phyloP scores from a whole-genome alignment of 2,888 invertebrate genomes.

The Fabriciana adippe region DNA sequence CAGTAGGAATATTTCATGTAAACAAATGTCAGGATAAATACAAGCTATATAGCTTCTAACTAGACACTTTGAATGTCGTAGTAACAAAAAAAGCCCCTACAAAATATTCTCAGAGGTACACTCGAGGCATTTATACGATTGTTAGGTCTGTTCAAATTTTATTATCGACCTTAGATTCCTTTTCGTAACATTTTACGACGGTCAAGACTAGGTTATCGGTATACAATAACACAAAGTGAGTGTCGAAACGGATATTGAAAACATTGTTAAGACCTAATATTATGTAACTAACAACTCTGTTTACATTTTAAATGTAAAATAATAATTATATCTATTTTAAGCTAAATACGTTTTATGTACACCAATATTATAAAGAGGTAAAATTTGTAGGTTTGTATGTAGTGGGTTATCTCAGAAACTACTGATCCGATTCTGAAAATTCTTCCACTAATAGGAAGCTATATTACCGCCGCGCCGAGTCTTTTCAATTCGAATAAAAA shows the following conservation, averaged over 20 bases:
- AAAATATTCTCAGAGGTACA: slow-evolving; percentile 13
- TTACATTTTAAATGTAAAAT: not conserved
- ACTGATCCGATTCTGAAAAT: too few relatives aligned
- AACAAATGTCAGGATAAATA: slow-evolving; percentile 24
- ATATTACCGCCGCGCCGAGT: too few relatives aligned
- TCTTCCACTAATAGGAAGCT: too few relatives aligned
- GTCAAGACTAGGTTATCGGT: slow-evolving; percentile 18
- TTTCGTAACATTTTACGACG: slow-evolving; percentile 18
- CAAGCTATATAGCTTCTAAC: slow-evolving; percentile 7
- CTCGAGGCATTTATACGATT: slow-evolving; percentile 13
- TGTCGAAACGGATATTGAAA: slow-evolving; percentile 15
- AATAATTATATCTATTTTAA: not conserved
- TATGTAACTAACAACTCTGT: not conserved
- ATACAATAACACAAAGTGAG: not conserved
- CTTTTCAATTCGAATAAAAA: too few relatives aligned
- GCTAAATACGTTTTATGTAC: not conserved
- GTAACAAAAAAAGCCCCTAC: slow-evolving; percentile 11
- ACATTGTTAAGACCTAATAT: slow-evolving; percentile 5
- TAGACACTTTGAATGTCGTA: slow-evolving; percentile 3
- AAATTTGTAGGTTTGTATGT: too few relatives aligned
- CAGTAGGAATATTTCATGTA: slow-evolving; percentile 12
- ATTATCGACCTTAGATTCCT: slow-evolving; percentile 23
- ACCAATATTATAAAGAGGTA: too few relatives aligned
- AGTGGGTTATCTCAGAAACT: too few relatives aligned
- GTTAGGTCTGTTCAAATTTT: slow-evolving; percentile 20